Evolutionary conservation across 2,888 invertebrate genomes (phyloP), one percentile per base, ranked within the genome.

Genomic region (Sminthurinus aureus): DNA sequence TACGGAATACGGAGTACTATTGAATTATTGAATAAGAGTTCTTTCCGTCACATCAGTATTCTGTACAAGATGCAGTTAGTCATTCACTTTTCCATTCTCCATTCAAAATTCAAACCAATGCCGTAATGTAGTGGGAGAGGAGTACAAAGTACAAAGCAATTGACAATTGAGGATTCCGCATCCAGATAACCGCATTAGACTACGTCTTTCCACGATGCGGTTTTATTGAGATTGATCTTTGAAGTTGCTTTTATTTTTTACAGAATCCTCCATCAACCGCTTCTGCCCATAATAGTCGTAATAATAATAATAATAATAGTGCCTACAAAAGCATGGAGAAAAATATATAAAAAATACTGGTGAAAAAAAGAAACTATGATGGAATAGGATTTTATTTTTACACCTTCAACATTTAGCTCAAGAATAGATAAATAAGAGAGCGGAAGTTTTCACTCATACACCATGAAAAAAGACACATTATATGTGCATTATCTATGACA

Each of bases 201-300:
- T 26, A 66, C 58, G 78, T 50, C 67, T 80, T 73, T 50, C 73
- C 20, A 20, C 58, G 50, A n/a, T 81, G 80, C 80, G 80, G 80
- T 81, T 81, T 81, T 67, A 73, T 81, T 71, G 71, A 81, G 80
- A 81, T 81, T 73, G 80, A 81, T 81, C 80, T 81, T 73, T 81
- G 58, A 73, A 73, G 80, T 81, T 67, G n/a, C 22, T 69, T 79
- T 69, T 51, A n/a, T 51, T 24, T 51, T 50, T 74, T 38, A 38
- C 38, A 38, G 6, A 38, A 38, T 38, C 38, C 38, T 38, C 1
- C 38, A 38, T 38, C 3, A 38, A 38, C 38, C 38, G 38, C 6
- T 38, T 74, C 26, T 69, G n/a, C 8, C 58, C 2, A 58, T 58
- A 58, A 11, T 58, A 18, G 38, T 38, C 38, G 38, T 38, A 38